Evolutionary conservation across 2,113 vertebrate species (phyloP).

Genomic region (cat (Felis catus)): F.catus_Fca126_mat1.0 CM031412.1:47905501-47906000

Average conservation of each 20-base stretch:
- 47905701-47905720: neutral
- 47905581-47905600: neutral
- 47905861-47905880: no score
- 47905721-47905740: neutral
- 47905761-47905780: no score
- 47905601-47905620: neutral
- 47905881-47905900: no score
- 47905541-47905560: neutral
- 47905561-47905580: neutral
- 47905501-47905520: neutral
- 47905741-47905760: neutral
- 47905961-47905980: slow-evolving; percentile 29
- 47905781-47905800: no score
- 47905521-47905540: neutral
- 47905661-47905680: neutral
- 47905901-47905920: no score
- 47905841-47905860: no score
- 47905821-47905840: no score
- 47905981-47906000: neutral
- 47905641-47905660: neutral
- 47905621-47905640: neutral
- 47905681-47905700: neutral
- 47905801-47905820: no score
- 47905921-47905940: neutral
- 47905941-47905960: neutral